These are phyloP conservation scores for Polydrusus tereticollis DNA, from an alignment of 2,888 invertebrate species.

Conservation along the genomic window DNA sequence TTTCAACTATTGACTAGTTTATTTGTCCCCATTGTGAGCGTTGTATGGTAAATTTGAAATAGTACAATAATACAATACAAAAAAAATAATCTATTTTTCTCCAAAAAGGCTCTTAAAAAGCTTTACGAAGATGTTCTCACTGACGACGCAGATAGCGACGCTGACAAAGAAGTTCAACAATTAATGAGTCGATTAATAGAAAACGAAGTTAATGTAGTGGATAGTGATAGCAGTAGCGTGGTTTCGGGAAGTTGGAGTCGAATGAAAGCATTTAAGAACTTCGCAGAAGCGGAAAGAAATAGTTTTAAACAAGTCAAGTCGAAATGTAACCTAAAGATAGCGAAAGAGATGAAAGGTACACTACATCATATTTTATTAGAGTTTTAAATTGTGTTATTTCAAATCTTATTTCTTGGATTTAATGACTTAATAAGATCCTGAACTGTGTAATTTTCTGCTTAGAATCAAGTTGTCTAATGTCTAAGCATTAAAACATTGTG, in stretches of 20 bases:
- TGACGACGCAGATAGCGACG: constrained; percentile 68
- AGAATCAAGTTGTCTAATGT: no score
- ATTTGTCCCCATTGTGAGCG: no score
- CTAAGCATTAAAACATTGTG: no score
- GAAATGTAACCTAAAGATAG: constrained; percentile 55
- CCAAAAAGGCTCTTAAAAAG: constrained; percentile 63
- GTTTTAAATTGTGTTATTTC: no score
- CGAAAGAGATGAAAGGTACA: constrained; percentile 64
- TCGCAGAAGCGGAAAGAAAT: constrained; percentile 50
- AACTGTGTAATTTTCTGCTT: no score
- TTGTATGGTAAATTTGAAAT: no score
- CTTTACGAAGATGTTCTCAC: constrained; percentile 67
- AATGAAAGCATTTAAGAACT: constrained; percentile 66
- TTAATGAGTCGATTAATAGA: constrained; percentile 66
- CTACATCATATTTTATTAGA: constrained; percentile 12
- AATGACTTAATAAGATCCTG: no score
- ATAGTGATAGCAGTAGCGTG: constrained; percentile 64
- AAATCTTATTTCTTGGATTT: no score
- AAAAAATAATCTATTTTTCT: no score
- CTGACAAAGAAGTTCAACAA: constrained; percentile 74
- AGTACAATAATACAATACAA: no score
- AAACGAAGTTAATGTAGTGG: constrained; percentile 49
- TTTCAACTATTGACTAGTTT: no score
- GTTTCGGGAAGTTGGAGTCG: constrained; percentile 73
- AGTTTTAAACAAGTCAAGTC: constrained; percentile 54